Base-by-base conservation (phyloP, 92 coral and sea anemone species). In the Metridium senile region DNA sequence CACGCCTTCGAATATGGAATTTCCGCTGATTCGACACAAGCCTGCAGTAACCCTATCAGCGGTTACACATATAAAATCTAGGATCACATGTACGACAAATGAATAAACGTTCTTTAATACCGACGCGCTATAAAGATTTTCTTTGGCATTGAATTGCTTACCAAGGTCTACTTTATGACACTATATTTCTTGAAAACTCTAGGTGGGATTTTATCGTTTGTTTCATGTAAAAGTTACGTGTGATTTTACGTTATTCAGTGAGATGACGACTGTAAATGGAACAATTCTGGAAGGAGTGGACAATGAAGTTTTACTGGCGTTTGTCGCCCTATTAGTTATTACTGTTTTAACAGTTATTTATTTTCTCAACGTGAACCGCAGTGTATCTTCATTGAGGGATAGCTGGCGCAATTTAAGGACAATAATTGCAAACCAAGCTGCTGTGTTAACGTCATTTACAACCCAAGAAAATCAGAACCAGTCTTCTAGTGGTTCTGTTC, bases 271-370 rank as follows among this genome's bases (percentile, higher is more conserved):
- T 26, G 17, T 83, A 63, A 63, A 30, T 1, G 45, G 2, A 23
- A 16, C 4, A 11, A 26, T 94, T 52, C 26, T 96, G 43, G 99
- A 96, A 83, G 99, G 99, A 81, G 90, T 96, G 32, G 94, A 87
- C 66, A 84, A 96, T 27, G 99, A 96, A 35, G 98, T 93, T 33
- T 70, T 96, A 23, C 43, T 93, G 22, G 84, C 90, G 26, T 87
- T 88, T 33, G 26, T 84, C 57, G 81, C 85, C 56, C 84, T 87
- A 17, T 62, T 89, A 27, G 59, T 80, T 46, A 58, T 76, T 70
- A 71, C 71, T 18, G 13, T 80, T 43, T 34, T 77, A 23, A 61
- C 86, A 58, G 62, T 86, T 18, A 23, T 81, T 22, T 78, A 70
- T 74, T 80, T 52, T 83, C 57, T 80, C 27, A 83, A 71, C 59